These are phyloP conservation scores for Ophiothrix spiculata DNA, from an alignment of 35 echinoderm and acorn worm species.

Conservation along the genomic window DNA sequence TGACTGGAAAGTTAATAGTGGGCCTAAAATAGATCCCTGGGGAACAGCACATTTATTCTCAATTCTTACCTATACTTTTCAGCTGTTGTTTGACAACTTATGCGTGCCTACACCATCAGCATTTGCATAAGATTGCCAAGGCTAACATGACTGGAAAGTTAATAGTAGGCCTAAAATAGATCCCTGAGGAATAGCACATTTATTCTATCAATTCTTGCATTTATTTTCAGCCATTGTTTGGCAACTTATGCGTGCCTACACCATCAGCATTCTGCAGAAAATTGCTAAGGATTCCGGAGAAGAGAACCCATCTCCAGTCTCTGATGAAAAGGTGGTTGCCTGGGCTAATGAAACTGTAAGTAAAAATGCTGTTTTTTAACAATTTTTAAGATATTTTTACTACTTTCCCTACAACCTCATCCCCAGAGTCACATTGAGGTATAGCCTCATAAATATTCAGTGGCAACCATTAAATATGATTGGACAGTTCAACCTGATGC, in stretches of 20 bases:
- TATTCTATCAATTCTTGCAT: not conserved
- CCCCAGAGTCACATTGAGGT: too few relatives aligned
- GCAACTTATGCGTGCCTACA: constrained; percentile 94
- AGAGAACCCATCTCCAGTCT: constrained; percentile 16
- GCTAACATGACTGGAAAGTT: not conserved
- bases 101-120: not conserved
- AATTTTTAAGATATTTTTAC: too few relatives aligned
- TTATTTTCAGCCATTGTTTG: constrained; percentile 78
- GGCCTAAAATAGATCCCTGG: not conserved
- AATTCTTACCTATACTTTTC: not conserved
- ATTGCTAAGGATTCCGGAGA: constrained; percentile 10
- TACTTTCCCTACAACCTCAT: too few relatives aligned
- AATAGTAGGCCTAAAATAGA: not conserved
- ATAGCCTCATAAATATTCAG: too few relatives aligned
- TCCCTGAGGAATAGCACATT: not conserved
- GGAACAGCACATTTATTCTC: too few relatives aligned
- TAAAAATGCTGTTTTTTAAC: too few relatives aligned
- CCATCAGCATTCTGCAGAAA: constrained; percentile 42
- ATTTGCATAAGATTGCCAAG: too few relatives aligned
- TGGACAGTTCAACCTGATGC: too few relatives aligned
- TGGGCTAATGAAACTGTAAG: constrained; percentile 82
- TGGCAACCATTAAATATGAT: too few relatives aligned
- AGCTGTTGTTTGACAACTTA: not conserved
- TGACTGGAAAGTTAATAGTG: not conserved
- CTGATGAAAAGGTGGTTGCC: constrained; percentile 49